phyloP scores from a whole-genome alignment of 2,113 vertebrate genomes.

The Albula goreensis region DNA sequence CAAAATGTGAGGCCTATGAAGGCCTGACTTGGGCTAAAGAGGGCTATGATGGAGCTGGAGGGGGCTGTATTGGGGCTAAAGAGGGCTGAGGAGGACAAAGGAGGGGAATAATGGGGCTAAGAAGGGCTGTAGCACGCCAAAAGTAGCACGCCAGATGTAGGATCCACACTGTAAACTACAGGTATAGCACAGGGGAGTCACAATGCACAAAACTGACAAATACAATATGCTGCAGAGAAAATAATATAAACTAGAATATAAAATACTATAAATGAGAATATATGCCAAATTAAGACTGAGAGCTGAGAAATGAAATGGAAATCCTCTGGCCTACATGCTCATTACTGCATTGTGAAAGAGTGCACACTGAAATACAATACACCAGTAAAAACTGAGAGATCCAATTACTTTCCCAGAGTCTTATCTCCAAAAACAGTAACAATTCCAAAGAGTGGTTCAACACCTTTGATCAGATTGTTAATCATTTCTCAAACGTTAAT shows the following conservation, averaged over 20 bases:
- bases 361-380: neutral
- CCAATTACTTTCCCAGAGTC: neutral
- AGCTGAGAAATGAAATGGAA: neutral
- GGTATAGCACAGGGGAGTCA: neutral
- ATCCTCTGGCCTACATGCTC: neutral
- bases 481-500: neutral
- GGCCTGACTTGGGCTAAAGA: neutral
- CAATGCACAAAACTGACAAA: no score
- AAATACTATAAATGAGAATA: neutral
- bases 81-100: no score
- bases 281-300: neutral
- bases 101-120: no score
- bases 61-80: no score
- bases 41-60: neutral
- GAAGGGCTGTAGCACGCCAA: no score
- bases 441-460: neutral
- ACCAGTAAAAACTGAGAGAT: neutral
- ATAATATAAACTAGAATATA: no score
- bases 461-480: neutral
- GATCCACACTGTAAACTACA: neutral
- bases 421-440: constrained; percentile 5
- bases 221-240: neutral
- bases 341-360: neutral
- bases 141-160: no score
- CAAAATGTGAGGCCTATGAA: neutral